Percentiles rank a stretch among this genome's conserved stretches.
phyloP scores from a whole-genome alignment of 2,797 vertebrate species.

The Enteromius viviparus region DNA sequence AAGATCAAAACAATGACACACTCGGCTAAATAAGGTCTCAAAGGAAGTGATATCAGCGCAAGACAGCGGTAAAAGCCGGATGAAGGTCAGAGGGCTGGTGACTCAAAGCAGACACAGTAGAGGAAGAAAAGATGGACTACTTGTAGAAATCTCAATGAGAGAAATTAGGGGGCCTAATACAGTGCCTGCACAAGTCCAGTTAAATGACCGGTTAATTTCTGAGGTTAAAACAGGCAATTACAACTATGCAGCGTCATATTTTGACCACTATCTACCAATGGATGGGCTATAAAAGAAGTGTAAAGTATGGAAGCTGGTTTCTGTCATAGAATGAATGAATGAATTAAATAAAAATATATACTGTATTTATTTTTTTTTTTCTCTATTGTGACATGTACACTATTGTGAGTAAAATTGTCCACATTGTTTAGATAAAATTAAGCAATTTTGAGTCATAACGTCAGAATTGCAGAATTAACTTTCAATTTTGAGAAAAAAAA shows the following conservation, averaged over 20 bases:
- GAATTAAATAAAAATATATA: neutral
- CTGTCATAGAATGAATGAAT: neutral
- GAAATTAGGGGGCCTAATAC: conserved; percentile 5
- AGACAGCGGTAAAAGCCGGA: conserved; percentile 24
- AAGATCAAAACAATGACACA: conserved; percentile 48
- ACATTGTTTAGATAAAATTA: neutral
- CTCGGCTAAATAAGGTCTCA: conserved; percentile 51
- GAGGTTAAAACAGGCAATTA: neutral
- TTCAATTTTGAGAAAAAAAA: neutral
- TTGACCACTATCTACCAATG: neutral
- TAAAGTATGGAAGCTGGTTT: neutral
- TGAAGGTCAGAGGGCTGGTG: conserved; percentile 45
- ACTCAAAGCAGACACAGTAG: conserved; percentile 20
- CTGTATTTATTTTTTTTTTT: neutral
- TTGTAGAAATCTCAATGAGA: neutral
- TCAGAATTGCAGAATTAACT: neutral
- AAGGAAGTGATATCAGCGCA: conserved; percentile 55
- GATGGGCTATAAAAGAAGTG: neutral
- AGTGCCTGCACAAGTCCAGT: neutral
- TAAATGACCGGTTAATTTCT: neutral
- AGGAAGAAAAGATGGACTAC: neutral
- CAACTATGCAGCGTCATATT: neutral
- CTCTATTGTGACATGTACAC: neutral
- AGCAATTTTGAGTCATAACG: neutral
- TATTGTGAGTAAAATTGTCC: neutral